A percentile compares a stretch with the other conserved stretches of the same genome.
Evolutionary conservation across 2,888 invertebrate species (phyloP).

Genomic region (Amaurobius ferox): DNA sequence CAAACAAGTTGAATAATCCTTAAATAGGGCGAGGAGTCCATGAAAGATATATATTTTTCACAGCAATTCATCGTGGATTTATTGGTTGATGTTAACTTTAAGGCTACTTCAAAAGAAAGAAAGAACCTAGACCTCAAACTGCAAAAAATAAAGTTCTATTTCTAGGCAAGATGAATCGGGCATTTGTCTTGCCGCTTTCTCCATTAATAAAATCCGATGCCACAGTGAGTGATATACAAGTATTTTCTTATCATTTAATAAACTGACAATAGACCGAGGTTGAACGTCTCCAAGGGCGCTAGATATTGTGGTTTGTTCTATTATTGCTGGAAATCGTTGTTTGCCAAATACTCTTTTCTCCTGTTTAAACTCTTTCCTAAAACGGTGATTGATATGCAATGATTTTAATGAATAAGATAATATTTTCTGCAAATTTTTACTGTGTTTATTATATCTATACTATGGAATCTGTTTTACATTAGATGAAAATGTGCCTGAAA

Average conservation of each 20-base stretch:
- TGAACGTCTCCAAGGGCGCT: not conserved
- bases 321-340: not conserved
- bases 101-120: not conserved
- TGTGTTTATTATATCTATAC: too few species aligned
- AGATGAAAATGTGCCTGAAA: too few species aligned
- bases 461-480: too few species aligned
- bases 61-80: not conserved
- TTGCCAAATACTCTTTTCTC: not conserved
- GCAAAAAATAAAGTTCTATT: not conserved
- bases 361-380: not conserved
- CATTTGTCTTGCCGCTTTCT: not conserved
- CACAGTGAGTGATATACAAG: not conserved
- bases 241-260: not conserved
- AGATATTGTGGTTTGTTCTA: too few species aligned
- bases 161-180: not conserved
- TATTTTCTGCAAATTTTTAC: too few species aligned
- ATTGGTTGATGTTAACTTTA: not conserved
- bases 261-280: not conserved
- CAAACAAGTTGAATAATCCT: not conserved
- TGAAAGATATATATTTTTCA: not conserved
- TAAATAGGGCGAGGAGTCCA: not conserved
- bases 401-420: too few species aligned
- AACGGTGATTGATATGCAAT: too few species aligned
- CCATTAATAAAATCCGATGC: not conserved
- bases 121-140: constrained; percentile 12